phyloP scores from a whole-genome alignment of 2,888 invertebrate species.

The Drosophila stalkeri region DNA sequence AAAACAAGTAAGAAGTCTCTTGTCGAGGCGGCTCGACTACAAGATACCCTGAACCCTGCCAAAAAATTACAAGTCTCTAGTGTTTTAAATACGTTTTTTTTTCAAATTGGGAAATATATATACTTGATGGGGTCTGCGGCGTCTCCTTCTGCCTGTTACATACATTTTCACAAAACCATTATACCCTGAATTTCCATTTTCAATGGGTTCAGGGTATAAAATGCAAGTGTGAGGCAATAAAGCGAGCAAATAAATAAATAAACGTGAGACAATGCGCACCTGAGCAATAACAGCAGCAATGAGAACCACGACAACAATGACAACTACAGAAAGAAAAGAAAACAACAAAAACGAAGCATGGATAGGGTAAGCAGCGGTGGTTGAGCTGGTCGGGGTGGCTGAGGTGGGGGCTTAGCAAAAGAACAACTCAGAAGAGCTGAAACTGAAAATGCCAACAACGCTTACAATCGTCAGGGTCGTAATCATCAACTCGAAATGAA shows the following conservation, averaged over 20 bases:
- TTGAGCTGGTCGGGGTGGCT: not conserved
- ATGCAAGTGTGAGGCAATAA: conserved; percentile 63
- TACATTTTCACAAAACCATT: too few species aligned
- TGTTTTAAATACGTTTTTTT: too few species aligned
- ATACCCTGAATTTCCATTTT: too few species aligned
- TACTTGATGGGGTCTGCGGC: too few species aligned
- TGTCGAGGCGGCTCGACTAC: too few species aligned
- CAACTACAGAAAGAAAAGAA: conserved; percentile 7
- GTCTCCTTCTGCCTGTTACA: too few species aligned
- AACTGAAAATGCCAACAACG: conserved; percentile 46
- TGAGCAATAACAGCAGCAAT: conserved; percentile 52
- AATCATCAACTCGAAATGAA: conserved; percentile 38
- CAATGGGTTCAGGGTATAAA: too few species aligned
- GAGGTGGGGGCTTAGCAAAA: not conserved
- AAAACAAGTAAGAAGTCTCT: too few species aligned
- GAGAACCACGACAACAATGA: conserved; percentile 19
- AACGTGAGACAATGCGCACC: conserved; percentile 79
- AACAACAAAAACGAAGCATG: not conserved
- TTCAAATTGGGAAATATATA: too few species aligned
- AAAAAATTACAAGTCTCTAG: too few species aligned
- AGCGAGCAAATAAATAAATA: conserved; percentile 77
- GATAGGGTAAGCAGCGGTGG: too few species aligned
- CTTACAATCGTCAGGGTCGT: conserved; percentile 50
- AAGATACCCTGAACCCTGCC: too few species aligned
- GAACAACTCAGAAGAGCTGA: conserved; percentile 6